Percentiles rank a stretch among this genome's conserved stretches.
Conservation (phyloP, 2,113 vertebrate species). For the Psittacula cyanocephala region DNA sequence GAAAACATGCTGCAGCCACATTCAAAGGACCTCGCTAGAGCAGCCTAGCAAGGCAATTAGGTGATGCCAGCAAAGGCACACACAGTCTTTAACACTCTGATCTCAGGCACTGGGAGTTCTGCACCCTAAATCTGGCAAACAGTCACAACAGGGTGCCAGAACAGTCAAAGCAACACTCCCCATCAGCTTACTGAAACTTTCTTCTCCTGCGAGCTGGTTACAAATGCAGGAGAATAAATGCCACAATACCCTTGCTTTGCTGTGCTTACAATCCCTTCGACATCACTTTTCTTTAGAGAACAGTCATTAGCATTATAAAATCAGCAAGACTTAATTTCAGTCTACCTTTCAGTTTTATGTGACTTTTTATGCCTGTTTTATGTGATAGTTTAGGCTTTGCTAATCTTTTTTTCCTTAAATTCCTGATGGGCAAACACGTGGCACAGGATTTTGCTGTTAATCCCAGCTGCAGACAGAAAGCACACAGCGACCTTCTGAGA, state of each 20-base stretch:
- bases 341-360: conserved; percentile 18
- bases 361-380: conserved; percentile 5
- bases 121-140: neutral
- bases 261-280: accelerated
- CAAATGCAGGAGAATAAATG: neutral
- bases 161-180: neutral
- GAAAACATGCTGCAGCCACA: accelerated
- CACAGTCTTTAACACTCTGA: accelerated
- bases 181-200: neutral
- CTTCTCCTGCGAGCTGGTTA: neutral
- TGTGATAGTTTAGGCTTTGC: neutral
- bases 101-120: neutral
- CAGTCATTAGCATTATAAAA: neutral
- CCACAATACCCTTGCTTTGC: neutral
- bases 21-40: neutral
- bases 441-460: conserved; percentile 23
- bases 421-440: neutral
- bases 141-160: neutral
- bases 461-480: conserved; percentile 58
- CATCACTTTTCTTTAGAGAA: neutral
- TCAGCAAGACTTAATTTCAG: neutral
- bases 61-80: accelerated
- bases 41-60: neutral
- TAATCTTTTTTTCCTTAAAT: neutral
- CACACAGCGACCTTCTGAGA: conserved; percentile 57